Evolutionary conservation across 2,797 vertebrate species (phyloP).

Genomic region (Phyllotis vaccarum): DNA sequence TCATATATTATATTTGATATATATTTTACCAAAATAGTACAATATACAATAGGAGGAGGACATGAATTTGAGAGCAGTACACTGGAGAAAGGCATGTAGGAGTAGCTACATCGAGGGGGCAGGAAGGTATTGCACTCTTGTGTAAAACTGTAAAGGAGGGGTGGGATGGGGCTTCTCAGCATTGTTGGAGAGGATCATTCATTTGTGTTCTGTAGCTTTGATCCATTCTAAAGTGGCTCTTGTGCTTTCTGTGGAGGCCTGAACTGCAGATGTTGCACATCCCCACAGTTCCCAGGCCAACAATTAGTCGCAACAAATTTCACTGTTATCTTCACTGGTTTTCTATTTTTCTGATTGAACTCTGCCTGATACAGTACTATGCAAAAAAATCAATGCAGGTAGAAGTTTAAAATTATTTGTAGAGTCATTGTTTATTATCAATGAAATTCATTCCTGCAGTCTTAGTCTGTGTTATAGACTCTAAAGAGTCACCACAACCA

Average conservation of each 20-base stretch:
- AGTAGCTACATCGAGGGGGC: not conserved
- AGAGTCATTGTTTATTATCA: not conserved
- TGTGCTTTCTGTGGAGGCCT: not conserved
- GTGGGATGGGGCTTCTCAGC: not conserved
- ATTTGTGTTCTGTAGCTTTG: not conserved
- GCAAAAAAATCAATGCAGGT: not conserved
- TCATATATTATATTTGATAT: not conserved
- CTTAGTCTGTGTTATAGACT: not conserved
- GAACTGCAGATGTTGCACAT: not conserved
- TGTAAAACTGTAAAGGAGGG: not conserved
- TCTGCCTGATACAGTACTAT: not conserved
- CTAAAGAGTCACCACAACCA: not conserved
- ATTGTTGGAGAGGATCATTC: not conserved
- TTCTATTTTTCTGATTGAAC: not conserved
- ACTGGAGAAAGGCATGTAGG: no score
- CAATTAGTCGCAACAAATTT: not conserved
- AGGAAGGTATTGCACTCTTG: not conserved
- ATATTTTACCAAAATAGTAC: no score
- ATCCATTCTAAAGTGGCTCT: not conserved
- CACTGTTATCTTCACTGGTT: not conserved
- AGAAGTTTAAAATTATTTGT: not conserved
- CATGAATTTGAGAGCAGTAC: not conserved
- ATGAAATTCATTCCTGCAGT: not conserved
- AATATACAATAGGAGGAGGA: not conserved
- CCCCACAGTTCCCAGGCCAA: not conserved